Evolutionary conservation across 2,888 invertebrate genomes (phyloP).

Genomic region (Lissonota sp.): DNA sequence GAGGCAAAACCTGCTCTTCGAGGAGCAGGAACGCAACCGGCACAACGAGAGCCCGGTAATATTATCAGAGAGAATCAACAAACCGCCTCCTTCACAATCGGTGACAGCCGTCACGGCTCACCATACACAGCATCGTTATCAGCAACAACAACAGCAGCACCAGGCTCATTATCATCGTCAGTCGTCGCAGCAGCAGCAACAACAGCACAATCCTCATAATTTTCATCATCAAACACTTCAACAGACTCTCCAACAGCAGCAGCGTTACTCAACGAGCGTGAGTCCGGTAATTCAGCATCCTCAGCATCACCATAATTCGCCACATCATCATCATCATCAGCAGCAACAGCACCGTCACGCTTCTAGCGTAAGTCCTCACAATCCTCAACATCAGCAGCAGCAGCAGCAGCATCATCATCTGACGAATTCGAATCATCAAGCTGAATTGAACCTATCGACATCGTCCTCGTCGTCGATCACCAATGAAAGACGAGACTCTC

Average conservation of each 20-base stretch:
- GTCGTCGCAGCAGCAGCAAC: slow-evolving; percentile 51
- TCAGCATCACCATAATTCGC: slow-evolving; percentile 58
- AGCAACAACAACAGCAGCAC: slow-evolving; percentile 52
- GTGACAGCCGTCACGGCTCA: slow-evolving; percentile 61
- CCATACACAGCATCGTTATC: slow-evolving; percentile 64
- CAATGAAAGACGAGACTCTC: slow-evolving; percentile 67
- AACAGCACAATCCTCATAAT: slow-evolving; percentile 54
- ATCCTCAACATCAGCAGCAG: slow-evolving; percentile 65
- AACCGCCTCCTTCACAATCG: slow-evolving; percentile 69
- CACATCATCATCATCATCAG: slow-evolving; percentile 60
- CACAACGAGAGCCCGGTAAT: slow-evolving; percentile 83
- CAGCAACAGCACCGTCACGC: slow-evolving; percentile 61
- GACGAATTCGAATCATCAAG: slow-evolving; percentile 61
- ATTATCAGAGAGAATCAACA: slow-evolving; percentile 81
- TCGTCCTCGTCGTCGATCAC: slow-evolving; percentile 66
- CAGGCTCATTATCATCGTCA: slow-evolving; percentile 63
- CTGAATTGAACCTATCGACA: slow-evolving; percentile 44
- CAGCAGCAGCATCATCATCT: slow-evolving; percentile 64
- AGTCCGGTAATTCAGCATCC: slow-evolving; percentile 72
- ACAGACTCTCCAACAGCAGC: slow-evolving; percentile 57
- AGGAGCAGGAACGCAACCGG: slow-evolving; percentile 82
- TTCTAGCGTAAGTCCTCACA: slow-evolving; percentile 59
- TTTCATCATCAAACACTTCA: slow-evolving; percentile 55
- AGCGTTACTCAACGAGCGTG: slow-evolving; percentile 56
- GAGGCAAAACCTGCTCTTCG: slow-evolving; percentile 81